These are phyloP conservation scores for Acleris sparsana DNA, from an alignment of 2,888 invertebrate species.

Conservation along the genomic window DNA sequence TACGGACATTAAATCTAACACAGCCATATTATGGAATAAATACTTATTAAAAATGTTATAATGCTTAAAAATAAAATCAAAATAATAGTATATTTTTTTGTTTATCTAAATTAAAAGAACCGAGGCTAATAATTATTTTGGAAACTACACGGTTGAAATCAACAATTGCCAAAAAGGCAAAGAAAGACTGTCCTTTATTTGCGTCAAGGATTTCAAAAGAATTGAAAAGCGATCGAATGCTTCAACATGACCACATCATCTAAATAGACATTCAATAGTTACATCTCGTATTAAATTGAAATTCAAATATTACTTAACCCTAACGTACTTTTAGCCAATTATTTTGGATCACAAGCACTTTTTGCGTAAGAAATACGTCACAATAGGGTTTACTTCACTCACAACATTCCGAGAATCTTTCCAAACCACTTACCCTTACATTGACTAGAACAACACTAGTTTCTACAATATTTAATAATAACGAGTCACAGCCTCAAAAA, in stretches of 20 bases:
- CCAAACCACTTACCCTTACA: constrained; percentile 11
- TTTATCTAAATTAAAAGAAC: too few relatives aligned
- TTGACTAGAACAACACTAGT: constrained; percentile 22
- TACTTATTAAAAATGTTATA: constrained; percentile 14
- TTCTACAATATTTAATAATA: constrained; percentile 7
- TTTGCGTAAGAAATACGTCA: background rate
- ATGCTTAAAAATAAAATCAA: too few relatives aligned
- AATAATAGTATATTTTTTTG: too few relatives aligned
- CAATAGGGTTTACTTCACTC: background rate
- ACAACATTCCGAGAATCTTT: constrained; percentile 4
- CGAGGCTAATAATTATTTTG: too few relatives aligned
- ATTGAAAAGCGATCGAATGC: background rate
- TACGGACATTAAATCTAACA: constrained; percentile 38
- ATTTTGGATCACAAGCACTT: background rate
- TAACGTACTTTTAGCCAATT: background rate
- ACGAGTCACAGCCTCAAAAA: constrained; percentile 35
- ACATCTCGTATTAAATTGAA: background rate
- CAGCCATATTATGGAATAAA: constrained; percentile 39
- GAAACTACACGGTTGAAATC: too few relatives aligned
- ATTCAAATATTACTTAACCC: background rate
- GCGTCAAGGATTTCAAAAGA: background rate
- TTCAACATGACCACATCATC: background rate
- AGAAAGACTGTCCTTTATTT: too few relatives aligned
- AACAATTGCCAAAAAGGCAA: too few relatives aligned
- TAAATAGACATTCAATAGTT: constrained; percentile 8